Conservation (phyloP, 2,888 invertebrate genomes). For the Torymus auratus region DNA sequence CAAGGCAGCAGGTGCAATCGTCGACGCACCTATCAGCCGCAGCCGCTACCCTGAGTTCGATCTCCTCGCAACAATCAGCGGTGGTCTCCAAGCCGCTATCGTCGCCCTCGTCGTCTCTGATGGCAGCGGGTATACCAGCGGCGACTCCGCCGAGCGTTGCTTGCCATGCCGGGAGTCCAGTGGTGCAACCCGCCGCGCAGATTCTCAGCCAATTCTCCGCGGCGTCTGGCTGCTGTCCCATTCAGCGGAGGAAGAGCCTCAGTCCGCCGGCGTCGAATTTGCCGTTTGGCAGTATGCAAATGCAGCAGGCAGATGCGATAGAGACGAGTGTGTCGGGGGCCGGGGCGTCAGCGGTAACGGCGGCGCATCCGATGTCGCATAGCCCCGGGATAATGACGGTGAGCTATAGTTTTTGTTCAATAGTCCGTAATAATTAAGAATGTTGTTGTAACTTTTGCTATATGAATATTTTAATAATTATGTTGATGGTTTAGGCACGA, state of each 20-base stretch:
- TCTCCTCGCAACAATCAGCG: constrained; percentile 19
- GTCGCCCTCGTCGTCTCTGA: neutral
- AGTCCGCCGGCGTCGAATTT: constrained; percentile 67
- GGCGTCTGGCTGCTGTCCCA: constrained; percentile 44
- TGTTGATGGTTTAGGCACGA: too few species aligned
- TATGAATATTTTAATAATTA: too few species aligned
- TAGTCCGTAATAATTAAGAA: too few species aligned
- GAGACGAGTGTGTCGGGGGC: neutral
- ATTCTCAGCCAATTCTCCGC: constrained; percentile 5
- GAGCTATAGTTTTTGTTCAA: neutral
- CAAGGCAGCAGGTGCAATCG: constrained; percentile 37
- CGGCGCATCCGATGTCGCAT: constrained; percentile 64
- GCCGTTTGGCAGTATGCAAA: constrained; percentile 9
- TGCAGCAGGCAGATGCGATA: constrained; percentile 7
- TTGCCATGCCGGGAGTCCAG: constrained; percentile 10
- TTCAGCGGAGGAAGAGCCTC: constrained; percentile 65
- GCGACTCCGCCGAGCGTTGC: constrained; percentile 17
- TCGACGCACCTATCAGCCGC: constrained; percentile 59
- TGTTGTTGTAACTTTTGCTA: too few species aligned
- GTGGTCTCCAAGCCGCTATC: neutral
- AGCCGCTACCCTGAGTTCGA: constrained; percentile 33
- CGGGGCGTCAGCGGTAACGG: neutral
- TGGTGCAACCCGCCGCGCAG: constrained; percentile 48
- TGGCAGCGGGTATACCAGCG: constrained; percentile 5
- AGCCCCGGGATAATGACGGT: constrained; percentile 74